phyloP scores from a whole-genome alignment of 1,140 invertebrate genomes.

The Lordiphosa stackelbergi region DNA sequence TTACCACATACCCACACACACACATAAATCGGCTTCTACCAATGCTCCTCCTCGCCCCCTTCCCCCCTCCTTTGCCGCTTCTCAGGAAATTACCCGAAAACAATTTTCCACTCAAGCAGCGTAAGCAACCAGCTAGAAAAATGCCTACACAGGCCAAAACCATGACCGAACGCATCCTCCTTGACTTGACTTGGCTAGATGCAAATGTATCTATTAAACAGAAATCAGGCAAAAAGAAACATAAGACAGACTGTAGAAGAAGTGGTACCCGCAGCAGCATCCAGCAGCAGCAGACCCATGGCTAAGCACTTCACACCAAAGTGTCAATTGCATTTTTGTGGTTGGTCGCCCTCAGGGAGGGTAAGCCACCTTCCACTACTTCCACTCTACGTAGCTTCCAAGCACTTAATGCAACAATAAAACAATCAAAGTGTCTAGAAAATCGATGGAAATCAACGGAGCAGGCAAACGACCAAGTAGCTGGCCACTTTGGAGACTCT shows the following conservation, averaged over 20 bases:
- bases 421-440: slow-evolving; percentile 74
- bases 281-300: slow-evolving; percentile 40
- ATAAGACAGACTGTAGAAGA: background rate
- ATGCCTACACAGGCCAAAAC: slow-evolving; percentile 43
- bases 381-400: slow-evolving; percentile 18
- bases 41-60: background rate
- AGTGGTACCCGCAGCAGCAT: slow-evolving; percentile 12
- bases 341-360: slow-evolving; percentile 45
- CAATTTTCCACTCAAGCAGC: slow-evolving; percentile 70
- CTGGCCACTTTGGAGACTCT: slow-evolving; percentile 29
- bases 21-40: background rate
- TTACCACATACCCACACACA: slow-evolving; percentile 13
- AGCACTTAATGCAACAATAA: slow-evolving; percentile 73
- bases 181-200: slow-evolving; percentile 27
- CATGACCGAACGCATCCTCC: slow-evolving; percentile 46
- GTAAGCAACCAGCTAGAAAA: slow-evolving; percentile 66
- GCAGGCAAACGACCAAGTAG: slow-evolving; percentile 18
- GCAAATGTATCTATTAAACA: slow-evolving; percentile 74
- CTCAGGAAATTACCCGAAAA: slow-evolving; percentile 59
- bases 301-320: slow-evolving; percentile 73
- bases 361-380: background rate
- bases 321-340: slow-evolving; percentile 74
- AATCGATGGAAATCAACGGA: slow-evolving; percentile 71
- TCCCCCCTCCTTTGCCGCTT: background rate
- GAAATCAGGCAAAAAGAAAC: slow-evolving; percentile 52